Percentiles rank a stretch among this genome's conserved stretches.
phyloP scores from a whole-genome alignment of 2,888 invertebrate species.

The Entomobrya multifasciata region DNA sequence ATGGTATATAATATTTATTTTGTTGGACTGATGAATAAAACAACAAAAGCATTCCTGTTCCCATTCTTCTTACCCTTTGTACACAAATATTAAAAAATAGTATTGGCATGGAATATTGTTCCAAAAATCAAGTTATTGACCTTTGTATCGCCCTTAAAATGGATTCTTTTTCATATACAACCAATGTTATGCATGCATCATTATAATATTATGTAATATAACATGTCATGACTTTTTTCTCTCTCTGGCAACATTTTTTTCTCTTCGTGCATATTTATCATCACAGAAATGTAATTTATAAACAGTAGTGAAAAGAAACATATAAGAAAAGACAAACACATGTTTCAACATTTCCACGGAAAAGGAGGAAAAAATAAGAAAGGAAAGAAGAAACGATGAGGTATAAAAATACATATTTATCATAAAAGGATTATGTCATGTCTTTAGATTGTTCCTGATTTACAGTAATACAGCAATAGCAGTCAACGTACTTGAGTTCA shows the following conservation, averaged over 20 bases:
- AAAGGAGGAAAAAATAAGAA: not conserved
- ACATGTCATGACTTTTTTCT: no score
- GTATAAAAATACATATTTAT: not conserved
- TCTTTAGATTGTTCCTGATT: not conserved
- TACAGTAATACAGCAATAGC: constrained; percentile 29
- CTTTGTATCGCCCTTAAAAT: constrained; percentile 41
- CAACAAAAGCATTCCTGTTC: constrained; percentile 23
- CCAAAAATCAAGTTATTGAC: constrained; percentile 61
- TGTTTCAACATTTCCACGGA: not conserved
- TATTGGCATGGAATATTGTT: constrained; percentile 48
- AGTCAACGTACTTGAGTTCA: constrained; percentile 23
- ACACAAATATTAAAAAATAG: constrained; percentile 2
- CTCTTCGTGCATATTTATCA: no score
- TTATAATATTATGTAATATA: no score
- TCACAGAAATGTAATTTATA: no score
- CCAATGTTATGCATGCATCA: no score
- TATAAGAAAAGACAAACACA: no score
- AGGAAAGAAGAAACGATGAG: not conserved
- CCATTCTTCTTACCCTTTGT: constrained; percentile 6
- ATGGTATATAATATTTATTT: not conserved
- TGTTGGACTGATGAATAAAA: constrained; percentile 8
- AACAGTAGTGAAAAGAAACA: no score
- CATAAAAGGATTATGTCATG: not conserved
- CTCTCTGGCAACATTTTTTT: no score
- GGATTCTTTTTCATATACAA: not conserved